Evolutionary conservation across 1,140 invertebrate species (phyloP), one percentile per base, ranked within the genome.

Genomic region (Magallana angulata): DNA sequence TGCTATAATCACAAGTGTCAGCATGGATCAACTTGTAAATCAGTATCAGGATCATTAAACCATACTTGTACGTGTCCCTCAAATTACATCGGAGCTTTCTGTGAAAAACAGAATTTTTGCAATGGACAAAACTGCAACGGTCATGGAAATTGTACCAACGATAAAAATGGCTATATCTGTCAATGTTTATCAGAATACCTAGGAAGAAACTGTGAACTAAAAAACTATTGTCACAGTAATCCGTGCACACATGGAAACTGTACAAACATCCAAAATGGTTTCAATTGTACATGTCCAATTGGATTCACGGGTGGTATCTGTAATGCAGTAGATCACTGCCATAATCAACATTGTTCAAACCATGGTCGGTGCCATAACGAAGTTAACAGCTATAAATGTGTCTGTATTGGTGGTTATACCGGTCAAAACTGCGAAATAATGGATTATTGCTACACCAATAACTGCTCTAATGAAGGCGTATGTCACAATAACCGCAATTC

Each of bases 341-440:
- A 62, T 14, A 14, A 62, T 36, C 36, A 57, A 2, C 14, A 16
- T 2, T 59, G 36, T 7, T 57, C 9, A 56, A 68, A 85, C 24
- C 3, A 14, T 3, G 84, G 64, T 57, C 71, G 8, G 11, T 85
- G 84, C 18, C 64, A n/a, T 4, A 85, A 76, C 56, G 30, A 14
- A 24, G 3, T 11, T 12, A 48, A 7, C 5, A 57, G 14, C 12
- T 85, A 71, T 18, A 57, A 62, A 6, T 85, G 84, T 30, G 7
- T 57, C 1, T 85, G 84, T 85, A 8, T 3, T 4, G 7, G 8
- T 7, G 64, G 68, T 1, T 56, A 7, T 48, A 16, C 30, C 1
- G 84, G 84, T 24, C 7, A 71, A 24, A 14, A 56, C n/a, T 71
- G 84, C 76, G 82, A 84, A 36, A 60, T 9, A 9, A 18, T n/a